Base-by-base conservation (phyloP, 2,888 invertebrate genomes). In the Sisyra terminalis region DNA sequence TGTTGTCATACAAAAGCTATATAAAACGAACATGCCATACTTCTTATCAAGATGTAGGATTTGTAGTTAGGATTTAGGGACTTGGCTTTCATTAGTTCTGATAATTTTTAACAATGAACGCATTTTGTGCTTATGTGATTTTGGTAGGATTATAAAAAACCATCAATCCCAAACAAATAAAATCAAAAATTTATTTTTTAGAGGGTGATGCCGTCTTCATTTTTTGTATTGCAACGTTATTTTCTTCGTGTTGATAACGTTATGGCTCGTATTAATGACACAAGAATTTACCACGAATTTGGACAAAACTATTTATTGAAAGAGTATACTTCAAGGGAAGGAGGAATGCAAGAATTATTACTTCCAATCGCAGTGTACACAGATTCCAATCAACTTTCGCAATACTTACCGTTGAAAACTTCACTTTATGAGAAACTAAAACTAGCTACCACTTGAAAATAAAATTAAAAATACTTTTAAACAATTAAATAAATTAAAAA, bases 141-240 rank as follows among this genome's bases (percentile, higher is more conserved):
- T n/a, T n/a, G n/a, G n/a, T n/a, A n/a, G n/a, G n/a, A n/a, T n/a
- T n/a, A n/a, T n/a, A n/a, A n/a, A n/a, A n/a, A 24, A 24, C 24
- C 24, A 24, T 24, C 7, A 24, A 24, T 24, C 24, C 24, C 24
- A 24, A 24, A 24, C 24, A 5, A 24, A 24, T 24, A 24, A 5
- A n/a, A n/a, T n/a, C n/a, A n/a, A 24, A 24, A 24, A 24, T 47
- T 48, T 51, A 51, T 51, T 47, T 64, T 66, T 45, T 67, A 93
- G 92, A 78, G 98, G 56, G 93, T 93, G 2, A 99, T 98, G 98
- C 89, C 90, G 0, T 75, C 78, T 32, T 84, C 88, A 49, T 93
- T 90, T 67, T 96, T 89, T 59, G 75, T 94, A 39, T 67, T 98
- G 6, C 64, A 89, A 45, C 73, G 97, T 50, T 90, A 86, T 58